A percentile compares a stretch with the other conserved stretches of the same genome.
Evolutionary conservation across 2,113 vertebrate species (phyloP).

Genomic region (Cheirogaleus medius): DNA sequence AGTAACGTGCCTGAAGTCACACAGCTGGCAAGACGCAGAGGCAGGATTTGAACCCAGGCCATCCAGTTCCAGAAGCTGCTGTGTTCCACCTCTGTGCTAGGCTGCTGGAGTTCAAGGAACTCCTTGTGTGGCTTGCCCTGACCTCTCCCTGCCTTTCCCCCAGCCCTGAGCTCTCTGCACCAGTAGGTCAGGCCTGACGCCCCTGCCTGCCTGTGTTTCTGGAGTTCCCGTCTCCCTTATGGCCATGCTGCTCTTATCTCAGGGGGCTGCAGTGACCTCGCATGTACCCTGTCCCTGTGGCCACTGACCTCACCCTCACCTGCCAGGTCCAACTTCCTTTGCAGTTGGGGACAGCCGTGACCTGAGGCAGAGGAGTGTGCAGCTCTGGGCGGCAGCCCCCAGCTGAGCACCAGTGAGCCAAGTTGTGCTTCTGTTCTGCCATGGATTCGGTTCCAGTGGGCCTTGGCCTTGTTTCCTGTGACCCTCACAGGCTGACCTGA

Average conservation of each 20-base stretch:
- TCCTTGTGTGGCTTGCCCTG: rapidly evolving
- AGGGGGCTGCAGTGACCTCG: not conserved
- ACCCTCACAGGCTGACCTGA: not conserved
- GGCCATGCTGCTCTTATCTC: not conserved
- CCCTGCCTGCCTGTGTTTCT: not conserved
- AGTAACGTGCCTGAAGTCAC: not conserved
- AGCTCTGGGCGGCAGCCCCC: not conserved
- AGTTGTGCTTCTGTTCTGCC: not conserved
- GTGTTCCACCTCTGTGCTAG: not conserved
- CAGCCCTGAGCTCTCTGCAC: not conserved
- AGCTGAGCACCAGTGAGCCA: not conserved
- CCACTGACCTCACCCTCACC: not conserved
- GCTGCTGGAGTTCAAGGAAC: not conserved
- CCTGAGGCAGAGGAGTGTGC: not conserved
- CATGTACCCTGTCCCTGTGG: not conserved
- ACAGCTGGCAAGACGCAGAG: not conserved
- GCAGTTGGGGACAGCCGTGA: not conserved
- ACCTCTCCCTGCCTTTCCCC: not conserved
- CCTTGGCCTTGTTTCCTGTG: not conserved
- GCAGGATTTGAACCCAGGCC: not conserved
- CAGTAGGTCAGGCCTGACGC: not conserved
- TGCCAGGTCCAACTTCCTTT: not conserved
- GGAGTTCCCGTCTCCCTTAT: not conserved
- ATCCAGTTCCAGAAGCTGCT: not conserved
- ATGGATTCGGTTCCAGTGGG: not conserved